Base-by-base conservation (phyloP, 2,888 invertebrate genomes). In the Acronicta alni region DNA sequence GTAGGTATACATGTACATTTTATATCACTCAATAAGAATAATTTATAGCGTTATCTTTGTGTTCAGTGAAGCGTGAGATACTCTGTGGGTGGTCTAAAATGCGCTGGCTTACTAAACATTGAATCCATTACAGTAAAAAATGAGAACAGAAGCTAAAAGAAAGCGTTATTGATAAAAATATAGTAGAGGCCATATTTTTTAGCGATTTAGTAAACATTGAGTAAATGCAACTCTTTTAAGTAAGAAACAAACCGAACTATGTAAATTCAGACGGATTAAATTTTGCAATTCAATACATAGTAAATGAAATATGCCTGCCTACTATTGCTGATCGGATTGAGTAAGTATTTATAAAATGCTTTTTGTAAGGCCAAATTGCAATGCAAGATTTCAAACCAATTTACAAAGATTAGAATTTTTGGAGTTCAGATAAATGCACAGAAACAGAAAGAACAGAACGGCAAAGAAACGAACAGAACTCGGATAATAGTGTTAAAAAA, bases 11-110 rank as follows among this genome's bases (percentile, higher is more conserved):
- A n/a, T n/a, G n/a, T n/a, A n/a, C n/a, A 32, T 32, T 14, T 14
- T 32, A 32, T 32, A 32, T 12, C 30, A 32, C 32, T n/a, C 35
- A n/a, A 6, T 35, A 35, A 35, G 1, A 35, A n/a, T 35, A 32
- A n/a, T 35, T 26, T n/a, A n/a, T 35, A 20, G n/a, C 20, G n/a
- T 41, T 20, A 9, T 41, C 7, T 2, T 12, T 10, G 12, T 8
- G 51, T 47, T 43, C 43, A 62, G 17, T 52, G 26, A 43, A 53
- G 63, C 70, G 23, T 43, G 35, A 42, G 6, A 37, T 17, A 26
- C 46, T 44, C 43, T 23, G 39, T 32, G 64, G 70, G 64, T 37
- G 64, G 54, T 17, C 42, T 37, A 52, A 18, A 20, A 14, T n/a
- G 0, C 43, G 42, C 52, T 47, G 52, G n/a, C 8, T 35, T n/a